Conservation (phyloP, 2,888 invertebrate species). For the Caenorhabditis doughertyi region DNA sequence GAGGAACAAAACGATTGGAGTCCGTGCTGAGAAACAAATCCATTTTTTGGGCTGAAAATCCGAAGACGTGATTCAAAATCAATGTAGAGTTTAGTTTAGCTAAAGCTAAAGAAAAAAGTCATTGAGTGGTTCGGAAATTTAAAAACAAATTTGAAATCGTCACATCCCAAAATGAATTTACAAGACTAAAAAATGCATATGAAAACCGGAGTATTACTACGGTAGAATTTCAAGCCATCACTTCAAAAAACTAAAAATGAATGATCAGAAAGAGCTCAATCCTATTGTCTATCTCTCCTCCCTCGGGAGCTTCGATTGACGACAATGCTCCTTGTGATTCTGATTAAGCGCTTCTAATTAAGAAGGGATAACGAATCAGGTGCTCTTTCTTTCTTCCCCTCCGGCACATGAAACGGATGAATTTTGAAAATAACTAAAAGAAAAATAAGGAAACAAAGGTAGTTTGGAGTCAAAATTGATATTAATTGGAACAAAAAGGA, state of each 20-base stretch:
- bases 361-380: slow-evolving; percentile 12
- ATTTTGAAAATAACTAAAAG: background rate
- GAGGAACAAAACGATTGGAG: slow-evolving; percentile 41
- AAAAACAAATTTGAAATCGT: background rate
- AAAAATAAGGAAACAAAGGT: background rate
- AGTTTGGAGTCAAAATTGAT: background rate
- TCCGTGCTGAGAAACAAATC: slow-evolving; percentile 5
- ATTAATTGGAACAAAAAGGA: background rate
- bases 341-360: background rate
- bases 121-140: background rate
- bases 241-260: too few relatives aligned
- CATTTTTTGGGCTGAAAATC: too few relatives aligned
- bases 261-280: background rate
- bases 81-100: too few relatives aligned
- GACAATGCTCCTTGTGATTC: background rate
- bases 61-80: background rate
- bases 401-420: background rate
- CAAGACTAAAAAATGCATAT: too few relatives aligned
- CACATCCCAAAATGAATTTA: background rate
- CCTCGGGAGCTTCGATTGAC: background rate
- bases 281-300: background rate
- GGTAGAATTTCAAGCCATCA: too few relatives aligned
- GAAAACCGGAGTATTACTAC: too few relatives aligned
- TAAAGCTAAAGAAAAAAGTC: background rate
- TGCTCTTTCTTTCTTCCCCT: background rate